phyloP scores from a whole-genome alignment of 2,797 vertebrate species.

The Ciconia nigra region DNA sequence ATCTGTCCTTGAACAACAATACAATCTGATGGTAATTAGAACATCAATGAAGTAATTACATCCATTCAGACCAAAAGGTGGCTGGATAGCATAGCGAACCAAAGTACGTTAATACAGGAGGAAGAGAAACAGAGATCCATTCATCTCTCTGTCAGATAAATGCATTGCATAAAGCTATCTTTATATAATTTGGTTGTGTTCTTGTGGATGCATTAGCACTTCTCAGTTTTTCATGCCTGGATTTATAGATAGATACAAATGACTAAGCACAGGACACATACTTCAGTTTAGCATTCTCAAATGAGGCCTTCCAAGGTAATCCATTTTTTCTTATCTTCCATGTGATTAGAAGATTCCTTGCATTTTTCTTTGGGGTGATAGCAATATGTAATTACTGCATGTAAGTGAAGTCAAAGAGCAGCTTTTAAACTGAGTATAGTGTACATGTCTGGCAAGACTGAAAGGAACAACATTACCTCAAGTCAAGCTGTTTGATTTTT shows the following conservation, averaged over 20 bases:
- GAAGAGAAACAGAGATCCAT: neutral
- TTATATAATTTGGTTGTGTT: neutral
- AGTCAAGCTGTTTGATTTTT: neutral
- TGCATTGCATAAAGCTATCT: neutral
- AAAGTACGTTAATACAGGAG: neutral
- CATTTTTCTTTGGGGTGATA: neutral
- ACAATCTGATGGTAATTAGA: constrained; percentile 1
- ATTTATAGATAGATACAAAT: neutral
- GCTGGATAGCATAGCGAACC: neutral
- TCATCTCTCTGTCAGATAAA: constrained; percentile 8
- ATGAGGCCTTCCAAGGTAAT: neutral
- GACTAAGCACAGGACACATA: neutral
- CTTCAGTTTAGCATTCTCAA: neutral
- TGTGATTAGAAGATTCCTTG: neutral
- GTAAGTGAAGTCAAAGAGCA: neutral
- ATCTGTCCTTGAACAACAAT: constrained; percentile 3
- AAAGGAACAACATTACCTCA: neutral
- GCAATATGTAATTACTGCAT: neutral
- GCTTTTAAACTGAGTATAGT: neutral
- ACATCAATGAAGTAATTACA: constrained; percentile 20
- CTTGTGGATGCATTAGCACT: neutral
- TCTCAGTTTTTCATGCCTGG: neutral
- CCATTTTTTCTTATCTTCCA: neutral
- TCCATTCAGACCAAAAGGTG: constrained; percentile 3
- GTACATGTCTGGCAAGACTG: neutral